Percentiles rank a stretch among this genome's conserved stretches.
phyloP scores from a whole-genome alignment of 2,888 invertebrate genomes.

The Leptogaster cylindrica region DNA sequence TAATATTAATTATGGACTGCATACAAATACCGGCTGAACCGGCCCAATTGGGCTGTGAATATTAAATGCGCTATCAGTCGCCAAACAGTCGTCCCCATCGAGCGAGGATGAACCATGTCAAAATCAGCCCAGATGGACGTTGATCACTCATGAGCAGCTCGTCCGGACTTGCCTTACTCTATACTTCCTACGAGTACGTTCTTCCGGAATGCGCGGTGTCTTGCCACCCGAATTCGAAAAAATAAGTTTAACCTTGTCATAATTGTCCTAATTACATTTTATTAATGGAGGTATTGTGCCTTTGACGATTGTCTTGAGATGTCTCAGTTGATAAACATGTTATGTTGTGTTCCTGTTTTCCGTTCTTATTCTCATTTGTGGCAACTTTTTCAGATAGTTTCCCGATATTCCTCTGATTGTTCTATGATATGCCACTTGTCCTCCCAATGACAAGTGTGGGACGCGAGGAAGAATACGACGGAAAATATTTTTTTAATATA shows the following conservation, averaged over 20 bases:
- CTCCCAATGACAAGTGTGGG: no score
- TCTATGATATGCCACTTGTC: neutral
- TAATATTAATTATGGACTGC: conserved; percentile 39
- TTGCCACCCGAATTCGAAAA: neutral
- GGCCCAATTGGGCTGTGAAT: conserved; percentile 11
- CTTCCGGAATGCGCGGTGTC: conserved; percentile 14
- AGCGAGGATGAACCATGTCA: no score
- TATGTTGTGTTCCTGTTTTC: conserved; percentile 29
- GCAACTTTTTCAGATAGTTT: conserved; percentile 21
- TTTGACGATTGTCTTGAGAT: conserved; percentile 4
- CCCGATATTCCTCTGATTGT: conserved; percentile 4
- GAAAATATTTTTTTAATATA: no score
- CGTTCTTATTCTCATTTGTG: no score
- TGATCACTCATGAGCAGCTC: neutral
- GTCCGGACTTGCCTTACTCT: neutral
- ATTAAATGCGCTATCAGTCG: conserved; percentile 3
- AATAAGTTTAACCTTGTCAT: conserved; percentile 17
- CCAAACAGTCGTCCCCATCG: no score
- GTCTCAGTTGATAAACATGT: conserved; percentile 22
- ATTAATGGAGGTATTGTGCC: conserved; percentile 10
- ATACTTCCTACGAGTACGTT: neutral
- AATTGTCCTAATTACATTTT: conserved; percentile 38
- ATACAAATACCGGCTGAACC: conserved; percentile 8
- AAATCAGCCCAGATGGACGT: conserved; percentile 2
- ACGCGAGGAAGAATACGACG: no score